These are phyloP conservation scores for Onthophagus taurus DNA, from an alignment of 1,140 invertebrate genomes.

Conservation along the genomic window DNA sequence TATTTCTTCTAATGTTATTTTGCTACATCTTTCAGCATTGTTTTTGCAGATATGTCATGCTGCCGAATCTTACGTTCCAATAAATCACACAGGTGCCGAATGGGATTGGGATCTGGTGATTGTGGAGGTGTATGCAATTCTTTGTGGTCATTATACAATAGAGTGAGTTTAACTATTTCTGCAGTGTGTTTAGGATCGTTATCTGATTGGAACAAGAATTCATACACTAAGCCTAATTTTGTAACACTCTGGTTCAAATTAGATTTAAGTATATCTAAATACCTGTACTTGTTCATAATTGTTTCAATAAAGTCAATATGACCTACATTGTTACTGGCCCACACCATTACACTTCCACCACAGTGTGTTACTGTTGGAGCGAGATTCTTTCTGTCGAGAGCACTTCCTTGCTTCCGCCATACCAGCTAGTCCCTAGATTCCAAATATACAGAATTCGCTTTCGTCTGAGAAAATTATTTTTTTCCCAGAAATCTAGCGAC, in stretches of 20 bases:
- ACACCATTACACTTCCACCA: no score
- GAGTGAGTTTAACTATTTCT: slow-evolving; percentile 19
- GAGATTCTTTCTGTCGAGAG: no score
- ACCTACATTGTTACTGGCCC: slow-evolving; percentile 22
- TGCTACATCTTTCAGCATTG: no score
- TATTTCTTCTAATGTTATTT: no score
- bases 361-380: no score
- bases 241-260: slow-evolving; percentile 5
- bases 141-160: slow-evolving; percentile 22
- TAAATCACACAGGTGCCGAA: slow-evolving; percentile 31
- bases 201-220: slow-evolving; percentile 26
- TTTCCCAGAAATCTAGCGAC: no score
- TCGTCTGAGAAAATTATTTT: slow-evolving; percentile 17
- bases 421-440: no score
- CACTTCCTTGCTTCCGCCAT: no score
- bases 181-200: slow-evolving; percentile 34
- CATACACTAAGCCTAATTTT: slow-evolving; percentile 6
- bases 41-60: no score
- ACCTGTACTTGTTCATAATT: slow-evolving; percentile 26
- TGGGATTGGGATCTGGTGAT: slow-evolving; percentile 34
- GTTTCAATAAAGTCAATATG: slow-evolving; percentile 26
- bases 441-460: slow-evolving; percentile 5
- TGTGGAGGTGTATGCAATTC: slow-evolving; percentile 29
- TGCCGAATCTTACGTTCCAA: slow-evolving; percentile 21
- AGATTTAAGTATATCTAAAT: no score